phyloP scores from a whole-genome alignment of 2,888 invertebrate species.

The Chironomus tentans region DNA sequence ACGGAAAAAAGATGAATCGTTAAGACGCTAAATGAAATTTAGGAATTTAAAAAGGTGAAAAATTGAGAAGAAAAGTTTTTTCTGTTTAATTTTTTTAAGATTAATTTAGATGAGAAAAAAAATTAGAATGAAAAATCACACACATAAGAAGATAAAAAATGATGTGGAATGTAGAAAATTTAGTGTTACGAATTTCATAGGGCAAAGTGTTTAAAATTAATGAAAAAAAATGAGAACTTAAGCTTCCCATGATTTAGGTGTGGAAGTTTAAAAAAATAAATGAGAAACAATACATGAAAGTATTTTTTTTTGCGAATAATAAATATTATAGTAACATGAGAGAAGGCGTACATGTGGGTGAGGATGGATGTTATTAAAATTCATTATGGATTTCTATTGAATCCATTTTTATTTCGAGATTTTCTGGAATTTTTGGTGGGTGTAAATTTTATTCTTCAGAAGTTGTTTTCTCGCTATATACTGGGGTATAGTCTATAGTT shows the following conservation, averaged over 20 bases:
- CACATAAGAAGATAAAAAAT: background rate
- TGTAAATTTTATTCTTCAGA: no score
- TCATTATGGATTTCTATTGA: background rate
- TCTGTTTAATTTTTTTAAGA: conserved; percentile 12
- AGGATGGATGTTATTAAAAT: background rate
- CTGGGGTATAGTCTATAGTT: no score
- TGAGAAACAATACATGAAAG: background rate
- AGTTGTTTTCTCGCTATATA: no score
- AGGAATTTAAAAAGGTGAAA: background rate
- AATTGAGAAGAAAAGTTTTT: background rate
- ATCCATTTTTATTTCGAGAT: background rate
- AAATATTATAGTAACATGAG: background rate
- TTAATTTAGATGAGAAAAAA: conserved; percentile 15
- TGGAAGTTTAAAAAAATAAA: background rate
- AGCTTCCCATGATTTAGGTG: background rate
- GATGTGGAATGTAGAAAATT: conserved; percentile 6
- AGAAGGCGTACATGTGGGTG: background rate
- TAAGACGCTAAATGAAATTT: background rate
- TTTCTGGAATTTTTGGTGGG: no score
- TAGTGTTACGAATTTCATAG: conserved; percentile 12
- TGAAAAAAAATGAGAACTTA: background rate
- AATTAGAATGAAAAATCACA: background rate
- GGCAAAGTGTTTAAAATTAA: background rate
- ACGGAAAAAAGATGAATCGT: background rate
- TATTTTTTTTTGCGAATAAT: background rate